Evolutionary conservation across 2,888 invertebrate species (phyloP), one percentile per base, ranked within the genome.

Genomic region (Temnothorax rugatulus): DNA sequence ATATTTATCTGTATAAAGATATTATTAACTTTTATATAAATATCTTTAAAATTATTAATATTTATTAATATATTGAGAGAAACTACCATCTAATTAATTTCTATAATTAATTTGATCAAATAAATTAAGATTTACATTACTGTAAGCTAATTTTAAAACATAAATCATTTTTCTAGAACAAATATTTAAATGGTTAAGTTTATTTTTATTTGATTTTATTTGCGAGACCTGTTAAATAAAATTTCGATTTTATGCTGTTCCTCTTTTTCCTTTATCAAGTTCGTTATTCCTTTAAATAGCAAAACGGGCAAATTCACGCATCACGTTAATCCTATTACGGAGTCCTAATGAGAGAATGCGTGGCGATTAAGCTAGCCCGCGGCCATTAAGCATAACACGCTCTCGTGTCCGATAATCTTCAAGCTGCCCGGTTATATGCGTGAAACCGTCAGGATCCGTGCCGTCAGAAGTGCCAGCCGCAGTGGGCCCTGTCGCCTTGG

Each of bases 401-500:
- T 79, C 82, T 77, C 63, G 63, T 73, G 61, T 69, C 83, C 83
- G 84, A 90, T 87, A 90, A 87, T 86, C 89, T 84, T 82, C 79
- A 82, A 77, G 69, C 76, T 76, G 34, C 61, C 59, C 81, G 59
- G 75, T 83, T 79, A 85, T 86, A 86, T 89, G 91, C 88, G 89
- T 86, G 85, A 81, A 90, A 88, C 86, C 88, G 91, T 89, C 91
- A 91, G 90, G 91, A 87, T 86, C 85, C 84, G 85, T 86, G 85
- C 87, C 91, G 86, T 90, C 91, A 90, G 89, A 87, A 91, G 91
- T 91, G 92, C 89, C 92, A 91, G 77, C 86, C 91, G 87, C 91
- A 91, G 88, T 84, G 86, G 87, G 86, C 88, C 87, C 90, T 91
- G 92, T 91, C 92, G 90, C 91, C 91, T 92, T 91, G 92, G 93